These are phyloP conservation scores for Euplexia lucipara DNA, from an alignment of 2,888 invertebrate genomes.

Conservation along the genomic window DNA sequence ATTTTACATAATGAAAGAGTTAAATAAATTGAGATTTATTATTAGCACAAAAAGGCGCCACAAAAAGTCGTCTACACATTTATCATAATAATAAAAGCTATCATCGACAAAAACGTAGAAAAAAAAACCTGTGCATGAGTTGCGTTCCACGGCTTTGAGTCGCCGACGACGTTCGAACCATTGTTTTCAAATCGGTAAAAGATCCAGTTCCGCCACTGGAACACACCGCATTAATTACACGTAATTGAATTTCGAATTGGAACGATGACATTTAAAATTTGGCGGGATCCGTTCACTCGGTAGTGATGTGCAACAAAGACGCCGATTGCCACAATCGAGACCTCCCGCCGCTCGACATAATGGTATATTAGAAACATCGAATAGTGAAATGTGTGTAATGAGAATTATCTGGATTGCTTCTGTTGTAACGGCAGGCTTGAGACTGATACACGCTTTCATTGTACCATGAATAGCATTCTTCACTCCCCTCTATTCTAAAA, in stretches of 20 bases:
- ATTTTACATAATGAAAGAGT: constrained; percentile 49
- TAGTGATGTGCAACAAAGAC: constrained; percentile 89
- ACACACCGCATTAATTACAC: constrained; percentile 91
- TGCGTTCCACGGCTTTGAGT: constrained; percentile 81
- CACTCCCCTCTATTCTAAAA: constrained; percentile 84
- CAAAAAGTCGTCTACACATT: constrained; percentile 64
- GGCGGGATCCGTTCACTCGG: constrained; percentile 83
- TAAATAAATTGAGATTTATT: constrained; percentile 60
- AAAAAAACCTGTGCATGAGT: constrained; percentile 77
- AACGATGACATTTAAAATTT: constrained; percentile 92
- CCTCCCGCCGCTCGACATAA: constrained; percentile 87
- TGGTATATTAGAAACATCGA: constrained; percentile 86
- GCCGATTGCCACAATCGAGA: constrained; percentile 84
- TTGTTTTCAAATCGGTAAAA: constrained; percentile 88
- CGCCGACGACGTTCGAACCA: constrained; percentile 78
- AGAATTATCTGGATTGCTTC: constrained; percentile 90
- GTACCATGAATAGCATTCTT: constrained; percentile 86
- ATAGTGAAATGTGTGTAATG: constrained; percentile 90
- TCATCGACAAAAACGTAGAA: constrained; percentile 73
- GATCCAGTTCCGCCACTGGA: constrained; percentile 86
- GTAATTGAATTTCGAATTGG: constrained; percentile 93
- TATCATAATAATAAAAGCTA: constrained; percentile 70
- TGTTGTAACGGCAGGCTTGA: constrained; percentile 86
- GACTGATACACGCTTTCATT: constrained; percentile 83
- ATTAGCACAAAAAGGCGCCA: constrained; percentile 55